Evolutionary conservation across 2,888 invertebrate species (phyloP).

Genomic region (Athrips mouffetella): DNA sequence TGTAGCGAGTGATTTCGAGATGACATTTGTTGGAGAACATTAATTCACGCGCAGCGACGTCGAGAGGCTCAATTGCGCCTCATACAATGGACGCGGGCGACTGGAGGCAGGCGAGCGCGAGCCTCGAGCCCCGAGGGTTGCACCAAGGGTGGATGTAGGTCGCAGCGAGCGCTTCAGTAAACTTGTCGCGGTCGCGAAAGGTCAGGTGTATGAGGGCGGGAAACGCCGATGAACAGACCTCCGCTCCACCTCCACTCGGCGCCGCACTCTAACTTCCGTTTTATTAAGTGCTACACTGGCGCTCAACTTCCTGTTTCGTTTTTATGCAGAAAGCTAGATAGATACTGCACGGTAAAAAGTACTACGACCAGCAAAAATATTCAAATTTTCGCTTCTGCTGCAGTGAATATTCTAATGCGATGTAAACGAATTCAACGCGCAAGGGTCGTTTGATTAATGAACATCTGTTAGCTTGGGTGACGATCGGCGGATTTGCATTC

Average conservation of each 20-base stretch:
- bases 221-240: conserved; percentile 64
- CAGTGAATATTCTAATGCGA: conserved; percentile 51
- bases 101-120: conserved; percentile 24
- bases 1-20: conserved; percentile 48
- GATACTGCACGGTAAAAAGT: not conserved
- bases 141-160: conserved; percentile 65
- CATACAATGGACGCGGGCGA: conserved; percentile 51
- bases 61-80: conserved; percentile 58
- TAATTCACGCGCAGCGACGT: conserved; percentile 53
- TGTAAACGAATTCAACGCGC: conserved; percentile 48
- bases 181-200: conserved; percentile 72
- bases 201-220: conserved; percentile 76
- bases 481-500: conserved; percentile 41
- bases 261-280: conserved; percentile 62
- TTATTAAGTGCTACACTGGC: conserved; percentile 53
- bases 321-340: not conserved
- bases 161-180: conserved; percentile 69
- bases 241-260: conserved; percentile 41
- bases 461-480: conserved; percentile 40
- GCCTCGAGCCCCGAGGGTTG: conserved; percentile 25
- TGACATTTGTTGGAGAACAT: conserved; percentile 56
- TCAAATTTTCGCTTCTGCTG: conserved; percentile 32
- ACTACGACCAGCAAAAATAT: conserved; percentile 23
- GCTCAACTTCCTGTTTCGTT: conserved; percentile 49
- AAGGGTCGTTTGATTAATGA: conserved; percentile 47